Evolutionary conservation across 2,797 vertebrate genomes (phyloP).

Genomic region (Oryzias sinensis): DNA sequence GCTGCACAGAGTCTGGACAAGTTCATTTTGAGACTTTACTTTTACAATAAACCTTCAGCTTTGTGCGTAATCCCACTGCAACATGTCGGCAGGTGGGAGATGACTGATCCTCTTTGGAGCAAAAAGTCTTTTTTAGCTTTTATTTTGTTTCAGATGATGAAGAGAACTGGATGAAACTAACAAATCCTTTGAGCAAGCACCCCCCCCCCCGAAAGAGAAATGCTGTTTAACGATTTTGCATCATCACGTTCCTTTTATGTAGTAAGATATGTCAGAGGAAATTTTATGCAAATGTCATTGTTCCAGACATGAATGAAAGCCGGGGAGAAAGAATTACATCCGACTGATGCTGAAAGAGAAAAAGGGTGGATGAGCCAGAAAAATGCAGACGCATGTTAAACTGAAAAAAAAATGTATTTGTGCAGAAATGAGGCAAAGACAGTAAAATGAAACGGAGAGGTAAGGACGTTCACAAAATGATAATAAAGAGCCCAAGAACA

Average conservation of each 20-base stretch:
- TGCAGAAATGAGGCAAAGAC: slow-evolving; percentile 16
- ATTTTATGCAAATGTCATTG: not conserved
- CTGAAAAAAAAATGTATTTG: slow-evolving; percentile 36
- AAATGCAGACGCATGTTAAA: slow-evolving; percentile 23
- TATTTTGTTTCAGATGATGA: not conserved
- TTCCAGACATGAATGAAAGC: slow-evolving; percentile 36
- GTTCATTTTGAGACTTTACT: no score
- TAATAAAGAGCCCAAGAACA: no score
- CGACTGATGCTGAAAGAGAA: slow-evolving; percentile 38
- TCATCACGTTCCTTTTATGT: slow-evolving; percentile 39
- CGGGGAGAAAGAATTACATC: slow-evolving; percentile 20
- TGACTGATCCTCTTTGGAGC: no score
- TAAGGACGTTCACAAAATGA: not conserved
- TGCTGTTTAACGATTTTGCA: slow-evolving; percentile 28
- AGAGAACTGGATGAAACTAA: not conserved
- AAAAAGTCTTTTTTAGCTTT: no score
- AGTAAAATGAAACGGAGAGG: not conserved
- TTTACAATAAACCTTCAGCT: not conserved
- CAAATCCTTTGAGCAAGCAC: no score
- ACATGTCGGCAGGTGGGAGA: not conserved
- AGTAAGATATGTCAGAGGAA: slow-evolving; percentile 17
- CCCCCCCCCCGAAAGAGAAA: not conserved
- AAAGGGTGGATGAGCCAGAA: slow-evolving; percentile 41
- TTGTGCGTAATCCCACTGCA: not conserved
- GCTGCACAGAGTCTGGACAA: no score